These are phyloP conservation scores for Macropis europaea DNA, from an alignment of 2,888 invertebrate species.

Conservation along the genomic window DNA sequence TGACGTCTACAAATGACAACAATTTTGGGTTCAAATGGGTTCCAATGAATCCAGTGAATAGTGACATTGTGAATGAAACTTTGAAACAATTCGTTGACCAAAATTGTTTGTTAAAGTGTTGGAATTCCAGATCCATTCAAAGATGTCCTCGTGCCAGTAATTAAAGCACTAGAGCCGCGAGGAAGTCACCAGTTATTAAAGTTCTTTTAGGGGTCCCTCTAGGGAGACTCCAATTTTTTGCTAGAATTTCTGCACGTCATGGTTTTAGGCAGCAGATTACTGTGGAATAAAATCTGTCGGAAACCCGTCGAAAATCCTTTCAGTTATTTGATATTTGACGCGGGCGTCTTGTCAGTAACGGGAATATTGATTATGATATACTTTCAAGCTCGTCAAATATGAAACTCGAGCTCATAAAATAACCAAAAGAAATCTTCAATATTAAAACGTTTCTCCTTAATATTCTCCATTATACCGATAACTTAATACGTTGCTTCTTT, in stretches of 20 bases:
- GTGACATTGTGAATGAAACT: background rate
- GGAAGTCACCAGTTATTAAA: background rate
- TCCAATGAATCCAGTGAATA: background rate
- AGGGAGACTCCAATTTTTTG: background rate
- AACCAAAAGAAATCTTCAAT: slow-evolving; percentile 17
- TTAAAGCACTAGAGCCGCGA: background rate
- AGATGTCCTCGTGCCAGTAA: background rate
- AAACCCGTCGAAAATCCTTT: slow-evolving; percentile 42
- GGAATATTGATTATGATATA: slow-evolving; percentile 14
- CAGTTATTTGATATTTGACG: background rate
- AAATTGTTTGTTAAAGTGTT: background rate
- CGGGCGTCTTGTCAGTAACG: background rate
- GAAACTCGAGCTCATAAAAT: background rate
- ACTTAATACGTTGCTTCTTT: too few relatives aligned
- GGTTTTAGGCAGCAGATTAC: slow-evolving; percentile 11
- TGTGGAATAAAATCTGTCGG: slow-evolving; percentile 5
- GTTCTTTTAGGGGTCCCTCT: background rate
- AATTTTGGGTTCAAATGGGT: too few relatives aligned
- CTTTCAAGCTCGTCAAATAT: background rate
- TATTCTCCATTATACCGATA: too few relatives aligned
- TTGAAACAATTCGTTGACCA: background rate
- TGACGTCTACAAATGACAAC: too few relatives aligned
- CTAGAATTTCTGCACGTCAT: background rate
- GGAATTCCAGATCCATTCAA: background rate
- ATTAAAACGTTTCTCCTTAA: too few relatives aligned